Evolutionary conservation across 2,113 vertebrate species (phyloP).

Genomic region (Melanerpes aurifrons): DNA sequence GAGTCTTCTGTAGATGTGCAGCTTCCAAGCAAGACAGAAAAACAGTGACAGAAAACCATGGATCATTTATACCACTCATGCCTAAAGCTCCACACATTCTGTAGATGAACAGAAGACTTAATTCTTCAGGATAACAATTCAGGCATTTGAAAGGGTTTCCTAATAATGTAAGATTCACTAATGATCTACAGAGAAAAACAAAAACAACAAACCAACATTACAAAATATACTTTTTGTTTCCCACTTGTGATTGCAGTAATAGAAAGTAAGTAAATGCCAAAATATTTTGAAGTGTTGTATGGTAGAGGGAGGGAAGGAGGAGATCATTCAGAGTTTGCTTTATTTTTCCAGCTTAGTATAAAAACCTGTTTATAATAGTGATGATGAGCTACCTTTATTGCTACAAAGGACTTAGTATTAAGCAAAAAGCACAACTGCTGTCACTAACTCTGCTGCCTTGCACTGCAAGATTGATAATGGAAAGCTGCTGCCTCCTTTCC

Average conservation of each 20-base stretch:
- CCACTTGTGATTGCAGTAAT: not conserved
- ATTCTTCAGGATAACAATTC: conserved; percentile 20
- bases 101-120: conserved; percentile 35
- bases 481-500: not conserved
- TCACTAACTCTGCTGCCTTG: not conserved
- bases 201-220: not conserved
- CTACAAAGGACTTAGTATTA: not conserved
- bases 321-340: not conserved
- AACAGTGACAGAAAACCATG: not conserved
- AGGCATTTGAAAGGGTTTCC: conserved; percentile 37
- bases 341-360: not conserved
- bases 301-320: not conserved
- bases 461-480: not conserved
- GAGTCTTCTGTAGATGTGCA: not conserved
- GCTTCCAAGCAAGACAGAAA: not conserved
- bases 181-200: not conserved
- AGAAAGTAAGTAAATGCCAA: not conserved
- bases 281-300: not conserved
- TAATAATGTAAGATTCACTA: conserved; percentile 34
- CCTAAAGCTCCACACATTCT: not conserved
- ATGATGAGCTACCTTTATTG: not conserved
- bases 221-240: too few species aligned
- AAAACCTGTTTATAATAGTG: not conserved
- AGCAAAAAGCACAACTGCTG: not conserved
- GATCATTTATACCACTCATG: not conserved